These are phyloP conservation scores for Spongilla lacustris DNA, from an alignment of 37 sponge, comb jelly and placozoan genomes.

Conservation along the genomic window DNA sequence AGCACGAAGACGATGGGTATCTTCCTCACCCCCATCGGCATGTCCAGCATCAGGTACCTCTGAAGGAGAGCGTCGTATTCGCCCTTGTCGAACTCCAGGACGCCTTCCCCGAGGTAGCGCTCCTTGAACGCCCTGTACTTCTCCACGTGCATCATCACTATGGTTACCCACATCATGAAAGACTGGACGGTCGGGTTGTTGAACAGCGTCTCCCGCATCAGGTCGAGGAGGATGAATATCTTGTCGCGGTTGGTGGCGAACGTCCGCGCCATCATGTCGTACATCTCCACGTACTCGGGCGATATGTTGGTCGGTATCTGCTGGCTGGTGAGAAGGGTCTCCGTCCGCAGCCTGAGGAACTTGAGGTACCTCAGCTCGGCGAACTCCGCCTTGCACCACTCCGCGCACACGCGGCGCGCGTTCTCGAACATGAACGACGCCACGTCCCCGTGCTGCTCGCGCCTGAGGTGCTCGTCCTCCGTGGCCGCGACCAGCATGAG, in stretches of 20 bases:
- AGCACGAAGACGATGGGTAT: conserved; percentile 72
- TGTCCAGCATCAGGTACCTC: conserved; percentile 47
- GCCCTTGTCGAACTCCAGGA: conserved; percentile 45
- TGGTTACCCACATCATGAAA: conserved; percentile 72
- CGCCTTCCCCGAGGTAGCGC: conserved; percentile 28
- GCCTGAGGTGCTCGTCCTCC: not conserved
- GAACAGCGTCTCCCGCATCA: conserved; percentile 57
- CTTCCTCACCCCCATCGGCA: conserved; percentile 63
- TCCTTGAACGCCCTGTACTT: conserved; percentile 47
- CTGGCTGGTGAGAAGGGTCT: not conserved
- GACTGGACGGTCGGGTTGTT: conserved; percentile 51
- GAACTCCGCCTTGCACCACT: conserved; percentile 37
- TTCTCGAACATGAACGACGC: conserved; percentile 35
- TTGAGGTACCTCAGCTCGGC: conserved; percentile 17
- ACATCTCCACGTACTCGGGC: conserved; percentile 69
- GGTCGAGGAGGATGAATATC: conserved; percentile 28
- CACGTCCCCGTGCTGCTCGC: conserved; percentile 7
- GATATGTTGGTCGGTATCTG: conserved; percentile 10
- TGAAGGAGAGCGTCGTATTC: conserved; percentile 46
- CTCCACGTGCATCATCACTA: conserved; percentile 70
- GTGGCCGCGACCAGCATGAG: conserved; percentile 34
- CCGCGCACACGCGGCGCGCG: conserved; percentile 35
- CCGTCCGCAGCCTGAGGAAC: conserved; percentile 1
- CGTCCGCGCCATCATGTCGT: conserved; percentile 53
- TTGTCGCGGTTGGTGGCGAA: conserved; percentile 48